Conservation (phyloP, 2,113 vertebrate genomes). For the Gopherus evgoodei region DNA sequence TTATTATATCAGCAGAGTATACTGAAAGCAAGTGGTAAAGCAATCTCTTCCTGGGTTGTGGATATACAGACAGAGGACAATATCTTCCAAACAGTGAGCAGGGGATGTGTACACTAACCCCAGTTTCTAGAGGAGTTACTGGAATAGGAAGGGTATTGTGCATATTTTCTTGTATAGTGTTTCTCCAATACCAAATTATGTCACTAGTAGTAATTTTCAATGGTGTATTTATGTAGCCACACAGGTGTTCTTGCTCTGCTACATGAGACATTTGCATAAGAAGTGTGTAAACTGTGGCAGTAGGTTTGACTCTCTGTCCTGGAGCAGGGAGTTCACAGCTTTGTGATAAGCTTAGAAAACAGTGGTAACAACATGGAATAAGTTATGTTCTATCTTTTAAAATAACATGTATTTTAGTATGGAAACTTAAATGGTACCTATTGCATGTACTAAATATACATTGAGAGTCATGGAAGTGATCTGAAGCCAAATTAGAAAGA, state of each 20-base stretch:
- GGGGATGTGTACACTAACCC: background rate
- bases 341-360: constrained; percentile 53
- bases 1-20: background rate
- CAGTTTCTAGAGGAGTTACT: background rate
- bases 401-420: constrained; percentile 67
- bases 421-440: constrained; percentile 69
- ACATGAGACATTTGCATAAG: background rate
- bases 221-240: background rate
- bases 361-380: constrained; percentile 37
- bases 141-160: background rate
- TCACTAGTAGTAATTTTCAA: background rate
- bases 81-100: background rate
- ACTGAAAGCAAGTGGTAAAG: background rate
- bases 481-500: constrained; percentile 30
- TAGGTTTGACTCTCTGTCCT: constrained; percentile 21
- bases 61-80: background rate
- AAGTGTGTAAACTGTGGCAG: constrained; percentile 14
- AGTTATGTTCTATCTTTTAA: constrained; percentile 58
- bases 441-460: constrained; percentile 68
- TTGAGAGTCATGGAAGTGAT: constrained; percentile 33
- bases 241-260: background rate
- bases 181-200: background rate
- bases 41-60: background rate
- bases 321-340: constrained; percentile 44
- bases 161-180: background rate